Evolutionary conservation across 2,888 invertebrate species (phyloP), one percentile per base, ranked within the genome.

Genomic region (Hypolimnas misippus): DNA sequence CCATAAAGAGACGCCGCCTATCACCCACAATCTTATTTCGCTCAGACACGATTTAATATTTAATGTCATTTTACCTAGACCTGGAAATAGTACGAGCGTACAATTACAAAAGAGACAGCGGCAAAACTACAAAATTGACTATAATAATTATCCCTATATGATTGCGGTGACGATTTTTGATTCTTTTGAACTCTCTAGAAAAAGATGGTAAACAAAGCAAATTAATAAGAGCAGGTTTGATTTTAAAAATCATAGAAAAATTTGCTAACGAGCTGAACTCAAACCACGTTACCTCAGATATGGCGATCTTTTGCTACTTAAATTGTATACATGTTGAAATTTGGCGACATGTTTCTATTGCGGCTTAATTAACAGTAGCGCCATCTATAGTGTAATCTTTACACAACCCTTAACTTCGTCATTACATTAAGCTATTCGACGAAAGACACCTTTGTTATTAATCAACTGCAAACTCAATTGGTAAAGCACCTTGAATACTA

Each of bases 1-100:
- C 42, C 7, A 38, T 38, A 19, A 19, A 46, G 19, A 46, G 19
- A 46, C 19, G 5, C 19, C 21, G n/a, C 21, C n/a, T 46, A 46
- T 44, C 19, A 21, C 21, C 21, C 12, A 46, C 44, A 21, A 46
- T 46, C 21, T 46, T 46, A 82, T 82, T 81, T 76, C 78, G 70
- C 72, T 68, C 62, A 80, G 82, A 84, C 84, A 85, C 86, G 84
- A 84, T 77, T 81, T 79, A 33, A 57, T 52, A 52, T 60, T 17
- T 33, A 33, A 19, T 54, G 35, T 54, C 33, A 17, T 31, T 42
- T 59, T 38, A 81, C 75, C 76, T 74, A 82, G 79, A 79, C 74
- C 73, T 75, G 75, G 70, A 70, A 79, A 76, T 72, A 77, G 73
- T 74, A 73, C 73, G 68, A 68, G 76, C 70, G 73, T 80, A 75